Evolutionary conservation across 2,113 vertebrate species (phyloP).

Genomic region (Calonectris borealis): DNA sequence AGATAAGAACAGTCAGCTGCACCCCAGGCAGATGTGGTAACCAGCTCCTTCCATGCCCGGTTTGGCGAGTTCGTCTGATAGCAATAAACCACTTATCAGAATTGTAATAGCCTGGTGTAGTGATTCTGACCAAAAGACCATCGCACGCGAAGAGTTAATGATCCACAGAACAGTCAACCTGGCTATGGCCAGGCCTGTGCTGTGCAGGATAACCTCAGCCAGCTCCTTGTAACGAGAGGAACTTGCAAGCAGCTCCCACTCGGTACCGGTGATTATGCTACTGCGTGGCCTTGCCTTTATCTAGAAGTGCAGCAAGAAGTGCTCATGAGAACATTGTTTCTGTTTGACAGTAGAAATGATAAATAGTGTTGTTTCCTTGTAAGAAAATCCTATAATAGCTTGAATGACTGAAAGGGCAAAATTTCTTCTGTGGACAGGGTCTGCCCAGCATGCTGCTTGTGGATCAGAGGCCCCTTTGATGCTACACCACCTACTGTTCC

Average conservation of each 20-base stretch:
- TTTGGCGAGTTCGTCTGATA: background rate
- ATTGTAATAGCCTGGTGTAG: background rate
- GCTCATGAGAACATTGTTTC: background rate
- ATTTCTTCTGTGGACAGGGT: background rate
- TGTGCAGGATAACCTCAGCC: background rate
- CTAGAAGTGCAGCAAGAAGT: background rate
- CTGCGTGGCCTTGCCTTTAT: background rate
- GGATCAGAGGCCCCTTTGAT: background rate
- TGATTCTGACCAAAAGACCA: background rate
- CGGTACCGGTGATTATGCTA: background rate
- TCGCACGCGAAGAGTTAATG: background rate
- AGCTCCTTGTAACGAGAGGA: accelerated
- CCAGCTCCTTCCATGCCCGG: background rate
- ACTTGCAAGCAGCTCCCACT: background rate
- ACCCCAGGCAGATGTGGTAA: background rate
- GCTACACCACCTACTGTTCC: background rate
- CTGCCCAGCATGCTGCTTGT: background rate
- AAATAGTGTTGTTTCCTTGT: background rate
- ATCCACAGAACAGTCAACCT: background rate
- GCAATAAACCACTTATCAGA: background rate
- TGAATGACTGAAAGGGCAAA: background rate
- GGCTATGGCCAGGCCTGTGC: background rate
- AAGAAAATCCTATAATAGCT: background rate
- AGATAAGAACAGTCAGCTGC: background rate
- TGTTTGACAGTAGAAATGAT: background rate